Conservation (phyloP, 2,797 vertebrate species). For the Hemibagrus guttatus region DNA sequence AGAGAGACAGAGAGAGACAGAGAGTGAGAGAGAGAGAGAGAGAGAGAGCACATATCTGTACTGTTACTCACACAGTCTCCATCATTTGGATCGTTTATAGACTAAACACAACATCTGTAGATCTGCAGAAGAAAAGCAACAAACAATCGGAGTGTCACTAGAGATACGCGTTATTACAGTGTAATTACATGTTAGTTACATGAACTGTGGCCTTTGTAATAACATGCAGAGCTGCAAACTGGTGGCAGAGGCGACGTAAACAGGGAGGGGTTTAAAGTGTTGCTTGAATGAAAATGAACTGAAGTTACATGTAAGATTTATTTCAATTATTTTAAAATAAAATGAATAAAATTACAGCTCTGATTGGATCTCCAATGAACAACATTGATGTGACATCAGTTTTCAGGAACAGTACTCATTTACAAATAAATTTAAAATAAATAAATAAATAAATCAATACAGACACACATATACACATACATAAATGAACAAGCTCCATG, state of each 20-base stretch:
- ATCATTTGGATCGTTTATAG: background rate
- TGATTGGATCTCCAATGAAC: background rate
- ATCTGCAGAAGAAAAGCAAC: background rate
- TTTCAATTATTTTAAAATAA: background rate
- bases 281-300: background rate
- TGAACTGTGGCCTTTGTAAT: background rate
- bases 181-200: background rate
- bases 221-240: background rate
- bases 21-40: too few relatives aligned
- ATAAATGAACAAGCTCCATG: too few relatives aligned
- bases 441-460: too few relatives aligned
- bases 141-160: background rate
- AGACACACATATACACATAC: too few relatives aligned
- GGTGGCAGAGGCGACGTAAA: background rate
- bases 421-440: background rate
- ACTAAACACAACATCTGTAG: background rate
- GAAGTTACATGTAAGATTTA: background rate
- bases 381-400: background rate
- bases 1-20: too few relatives aligned
- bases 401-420: background rate
- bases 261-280: too few relatives aligned
- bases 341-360: background rate
- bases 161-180: background rate
- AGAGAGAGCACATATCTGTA: background rate
- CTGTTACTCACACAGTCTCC: background rate